Evolutionary conservation across 2,888 invertebrate species (phyloP), one percentile per base, ranked within the genome.

Genomic region (Emesis castigata): DNA sequence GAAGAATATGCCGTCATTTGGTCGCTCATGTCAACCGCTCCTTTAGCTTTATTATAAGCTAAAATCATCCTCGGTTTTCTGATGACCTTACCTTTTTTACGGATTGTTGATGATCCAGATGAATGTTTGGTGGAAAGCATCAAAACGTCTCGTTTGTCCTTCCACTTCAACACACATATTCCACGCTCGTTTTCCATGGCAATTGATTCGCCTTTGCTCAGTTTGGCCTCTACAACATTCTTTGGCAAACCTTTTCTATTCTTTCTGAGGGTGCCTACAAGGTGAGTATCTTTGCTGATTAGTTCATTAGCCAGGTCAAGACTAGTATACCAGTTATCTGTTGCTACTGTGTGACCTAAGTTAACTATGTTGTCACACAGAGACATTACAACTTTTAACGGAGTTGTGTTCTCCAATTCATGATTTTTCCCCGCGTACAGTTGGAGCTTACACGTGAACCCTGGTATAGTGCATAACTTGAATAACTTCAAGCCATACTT

Each of bases 301-400:
- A 68, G 22, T 22, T 18, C 20, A 20, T 48, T 48, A 14, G 68
- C 68, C 53, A 68, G 22, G 6, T 68, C 22, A 11, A 68, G 22
- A 20, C 68, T 48, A n/a, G 68, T 68, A 26, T 68, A 68, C 68
- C 68, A 68, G 16, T 68, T 68, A 48, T 68, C 68, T 6, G 68
- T 68, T 22, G 44, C 44, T 26, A 61, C 34, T 7, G 34, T 34
- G 34, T 34, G 34, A 34, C 34, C 34, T 34, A 34, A 34, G 34
- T 34, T 34, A 34, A 34, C 34, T 34, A 34, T 34, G 34, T 34
- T 34, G 34, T 34, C 34, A 34, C 34, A 34, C 34, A 34, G 34
- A 34, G 34, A 34, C 34, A 34, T 34, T 34, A 34, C 34, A 34
- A 34, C 34, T 34, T 34, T 34, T 34, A 34, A 34, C 34, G 34